Evolutionary conservation across 2,113 vertebrate species (phyloP).

Genomic region (Hemiprocne comata): DNA sequence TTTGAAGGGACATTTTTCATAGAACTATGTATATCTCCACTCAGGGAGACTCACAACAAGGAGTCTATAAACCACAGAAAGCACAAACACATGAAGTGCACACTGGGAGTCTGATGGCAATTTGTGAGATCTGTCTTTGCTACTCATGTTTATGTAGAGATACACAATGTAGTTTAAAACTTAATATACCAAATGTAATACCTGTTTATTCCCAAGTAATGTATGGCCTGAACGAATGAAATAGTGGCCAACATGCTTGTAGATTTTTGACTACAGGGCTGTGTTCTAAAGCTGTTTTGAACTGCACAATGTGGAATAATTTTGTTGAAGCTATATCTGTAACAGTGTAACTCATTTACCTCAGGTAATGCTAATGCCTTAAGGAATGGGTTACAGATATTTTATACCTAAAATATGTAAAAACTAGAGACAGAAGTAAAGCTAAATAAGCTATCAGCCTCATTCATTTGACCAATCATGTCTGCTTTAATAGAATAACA

Average conservation of each 20-base stretch:
- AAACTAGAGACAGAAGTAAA: neutral
- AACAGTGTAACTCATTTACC: neutral
- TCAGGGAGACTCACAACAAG: neutral
- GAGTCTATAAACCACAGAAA: neutral
- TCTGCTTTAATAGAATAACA: neutral
- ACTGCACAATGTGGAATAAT: neutral
- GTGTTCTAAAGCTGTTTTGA: neutral
- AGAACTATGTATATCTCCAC: neutral
- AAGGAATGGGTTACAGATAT: neutral
- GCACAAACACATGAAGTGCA: accelerated
- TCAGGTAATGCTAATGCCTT: neutral
- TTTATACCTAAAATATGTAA: neutral
- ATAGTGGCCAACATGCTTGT: neutral
- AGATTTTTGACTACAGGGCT: neutral
- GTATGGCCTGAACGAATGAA: neutral
- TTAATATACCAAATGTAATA: neutral
- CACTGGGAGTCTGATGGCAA: neutral
- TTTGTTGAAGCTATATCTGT: neutral
- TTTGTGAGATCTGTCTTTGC: neutral
- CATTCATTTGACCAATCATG: neutral
- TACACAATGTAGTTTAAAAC: neutral
- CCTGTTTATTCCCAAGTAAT: neutral
- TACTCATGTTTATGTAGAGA: neutral
- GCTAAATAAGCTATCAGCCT: neutral
- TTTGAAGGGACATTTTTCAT: neutral